Evolutionary conservation across 2,797 vertebrate species (phyloP), one percentile per base, ranked within the genome.

Genomic region (Cetoscarus ocellatus): DNA sequence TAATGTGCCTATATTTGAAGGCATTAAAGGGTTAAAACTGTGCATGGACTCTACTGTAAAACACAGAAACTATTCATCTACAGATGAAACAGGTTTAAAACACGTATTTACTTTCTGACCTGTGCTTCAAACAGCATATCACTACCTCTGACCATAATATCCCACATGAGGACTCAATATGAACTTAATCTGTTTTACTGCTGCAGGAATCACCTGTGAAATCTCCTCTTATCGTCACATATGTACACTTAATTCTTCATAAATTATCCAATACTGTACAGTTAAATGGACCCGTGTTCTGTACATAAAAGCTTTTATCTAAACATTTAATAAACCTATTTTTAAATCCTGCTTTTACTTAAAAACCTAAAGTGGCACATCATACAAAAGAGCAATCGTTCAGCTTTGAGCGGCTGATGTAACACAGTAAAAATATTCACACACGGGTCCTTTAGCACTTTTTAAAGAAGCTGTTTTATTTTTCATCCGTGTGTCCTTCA

Each of bases 321-420:
- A 86, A 60, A 70, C 53, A 75, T 13, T 75, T 13, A 67, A 58
- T 59, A 74, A 80, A 81, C 56, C 64, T 65, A 85, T 86, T 34
- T 10, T 67, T 44, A 27, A 27, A 77, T 67, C 70, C 86, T 9
- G 15, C 73, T 88, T 36, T 85, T 88, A 80, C 74, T 34, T 75
- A 60, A 63, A 79, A 86, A 70, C 58, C 79, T 86, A 90, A 78
- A 82, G 91, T 91, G 92, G 91, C 92, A 93, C 92, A 82, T 86
- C 51, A 82, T 88, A 86, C 66, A 90, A 90, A 90, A 86, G 65
- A 90, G 88, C 82, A 82, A 85, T 63, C 60, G 61, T 11, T 84
- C 77, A 80, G 85, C 83, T 70, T 73, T 78, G 64, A 71, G 73
- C 47, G 45, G 71, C 78, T 81, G 78, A 84, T 77, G 70, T 54